Conservation (phyloP, 2,113 vertebrate genomes). For the Sceloporus undulatus region DNA sequence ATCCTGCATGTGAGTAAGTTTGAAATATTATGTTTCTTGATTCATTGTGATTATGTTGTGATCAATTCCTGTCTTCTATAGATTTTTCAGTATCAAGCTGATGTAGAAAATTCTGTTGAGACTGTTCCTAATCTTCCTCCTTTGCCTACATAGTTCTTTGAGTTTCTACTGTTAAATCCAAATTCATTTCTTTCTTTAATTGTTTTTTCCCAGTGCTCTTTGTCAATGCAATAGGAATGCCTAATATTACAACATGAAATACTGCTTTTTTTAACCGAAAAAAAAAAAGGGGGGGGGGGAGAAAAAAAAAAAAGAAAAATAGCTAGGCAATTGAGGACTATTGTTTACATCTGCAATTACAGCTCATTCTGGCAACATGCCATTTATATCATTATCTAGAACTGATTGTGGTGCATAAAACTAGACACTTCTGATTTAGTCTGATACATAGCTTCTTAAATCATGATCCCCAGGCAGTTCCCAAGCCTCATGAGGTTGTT, state of each 20-base stretch:
- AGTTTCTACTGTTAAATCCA: background rate
- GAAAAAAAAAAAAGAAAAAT: too few species aligned
- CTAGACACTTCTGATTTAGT: background rate
- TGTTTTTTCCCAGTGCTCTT: background rate
- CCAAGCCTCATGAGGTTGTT: background rate
- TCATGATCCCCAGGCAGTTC: background rate
- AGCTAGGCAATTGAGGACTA: background rate
- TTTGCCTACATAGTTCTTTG: background rate
- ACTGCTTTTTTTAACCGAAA: background rate
- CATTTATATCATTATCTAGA: conserved; percentile 16
- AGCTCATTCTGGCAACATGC: conserved; percentile 3
- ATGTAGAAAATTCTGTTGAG: background rate
- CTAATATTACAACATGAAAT: conserved; percentile 16
- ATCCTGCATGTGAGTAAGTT: background rate
- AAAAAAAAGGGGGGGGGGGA: background rate
- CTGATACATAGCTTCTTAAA: background rate
- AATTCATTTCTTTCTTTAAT: conserved; percentile 9
- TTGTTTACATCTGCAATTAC: conserved; percentile 13
- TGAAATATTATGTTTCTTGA: background rate
- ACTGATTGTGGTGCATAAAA: background rate
- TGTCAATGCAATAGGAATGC: conserved; percentile 10
- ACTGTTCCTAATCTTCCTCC: background rate
- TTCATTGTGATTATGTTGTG: background rate
- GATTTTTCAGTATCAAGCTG: conserved; percentile 6
- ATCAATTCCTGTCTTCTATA: background rate